Evolutionary conservation across 2,888 invertebrate genomes (phyloP).

Genomic region (Antheraea assamensis): DNA sequence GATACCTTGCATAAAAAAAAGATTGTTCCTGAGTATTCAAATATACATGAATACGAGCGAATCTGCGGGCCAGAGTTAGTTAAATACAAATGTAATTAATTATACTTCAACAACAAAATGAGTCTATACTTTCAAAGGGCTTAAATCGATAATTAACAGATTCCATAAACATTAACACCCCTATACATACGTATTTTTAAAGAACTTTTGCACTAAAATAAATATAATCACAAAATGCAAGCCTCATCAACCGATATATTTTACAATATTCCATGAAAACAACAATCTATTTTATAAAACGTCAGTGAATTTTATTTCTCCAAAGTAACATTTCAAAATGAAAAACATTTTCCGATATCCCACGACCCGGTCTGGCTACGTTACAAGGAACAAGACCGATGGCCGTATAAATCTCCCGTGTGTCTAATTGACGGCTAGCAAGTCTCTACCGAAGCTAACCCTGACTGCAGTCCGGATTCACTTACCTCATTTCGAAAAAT

Average conservation of each 20-base stretch:
- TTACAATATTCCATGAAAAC: slow-evolving; percentile 38
- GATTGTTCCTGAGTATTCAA: no score
- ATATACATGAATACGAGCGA: no score
- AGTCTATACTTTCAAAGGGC: neutral
- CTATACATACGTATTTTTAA: neutral
- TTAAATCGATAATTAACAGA: neutral
- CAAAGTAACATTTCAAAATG: slow-evolving; percentile 37
- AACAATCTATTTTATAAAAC: slow-evolving; percentile 39
- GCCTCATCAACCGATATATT: slow-evolving; percentile 40
- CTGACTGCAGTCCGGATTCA: slow-evolving; percentile 58
- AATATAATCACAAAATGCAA: slow-evolving; percentile 29
- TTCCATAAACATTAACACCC: neutral
- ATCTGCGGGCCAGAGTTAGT: no score
- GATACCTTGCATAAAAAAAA: no score
- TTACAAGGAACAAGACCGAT: slow-evolving; percentile 69
- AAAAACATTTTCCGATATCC: slow-evolving; percentile 66
- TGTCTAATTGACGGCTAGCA: slow-evolving; percentile 76
- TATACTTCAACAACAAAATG: no score
- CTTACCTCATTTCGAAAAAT: slow-evolving; percentile 54
- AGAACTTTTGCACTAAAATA: neutral
- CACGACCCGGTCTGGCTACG: slow-evolving; percentile 41
- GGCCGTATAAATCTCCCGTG: slow-evolving; percentile 73
- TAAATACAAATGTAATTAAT: no score
- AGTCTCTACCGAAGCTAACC: slow-evolving; percentile 46
- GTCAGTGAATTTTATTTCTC: slow-evolving; percentile 47